Conservation (phyloP, 2,888 invertebrate genomes). For the Apoda limacodes region DNA sequence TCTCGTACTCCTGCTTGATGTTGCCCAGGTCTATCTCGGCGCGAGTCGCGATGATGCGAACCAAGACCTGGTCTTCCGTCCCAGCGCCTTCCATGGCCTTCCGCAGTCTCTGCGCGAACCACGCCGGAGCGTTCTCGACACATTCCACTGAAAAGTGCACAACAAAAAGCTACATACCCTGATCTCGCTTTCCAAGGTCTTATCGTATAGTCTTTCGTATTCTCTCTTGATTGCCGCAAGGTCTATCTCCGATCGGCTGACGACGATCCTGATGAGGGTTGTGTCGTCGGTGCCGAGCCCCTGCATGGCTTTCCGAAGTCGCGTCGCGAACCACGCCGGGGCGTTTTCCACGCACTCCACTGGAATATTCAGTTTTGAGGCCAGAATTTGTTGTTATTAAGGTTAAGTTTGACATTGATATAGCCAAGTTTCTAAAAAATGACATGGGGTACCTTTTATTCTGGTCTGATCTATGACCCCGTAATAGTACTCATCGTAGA, state of each 20-base stretch:
- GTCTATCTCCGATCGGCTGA: slow-evolving; percentile 77
- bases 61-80: slow-evolving; percentile 76
- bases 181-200: slow-evolving; percentile 74
- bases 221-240: slow-evolving; percentile 76
- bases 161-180: slow-evolving; percentile 56
- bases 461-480: too few relatives aligned
- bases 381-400: slow-evolving; percentile 1
- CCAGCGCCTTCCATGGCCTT: slow-evolving; percentile 76
- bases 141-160: slow-evolving; percentile 79
- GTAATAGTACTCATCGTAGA: too few relatives aligned
- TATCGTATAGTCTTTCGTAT: slow-evolving; percentile 77
- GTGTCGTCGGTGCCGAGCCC: slow-evolving; percentile 80
- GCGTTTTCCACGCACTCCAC: slow-evolving; percentile 78
- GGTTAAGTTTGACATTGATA: background rate
- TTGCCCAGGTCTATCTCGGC: slow-evolving; percentile 77
- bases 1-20: slow-evolving; percentile 78
- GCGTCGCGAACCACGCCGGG: slow-evolving; percentile 76
- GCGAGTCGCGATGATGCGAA: slow-evolving; percentile 75
- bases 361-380: slow-evolving; percentile 33
- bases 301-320: slow-evolving; percentile 74
- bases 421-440: too few relatives aligned
- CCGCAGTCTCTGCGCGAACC: slow-evolving; percentile 77
- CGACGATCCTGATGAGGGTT: slow-evolving; percentile 77
- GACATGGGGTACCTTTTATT: too few relatives aligned
- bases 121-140: slow-evolving; percentile 75